These are phyloP conservation scores for Coendou prehensilis DNA, from an alignment of 2,797 vertebrate species.

Conservation along the genomic window DNA sequence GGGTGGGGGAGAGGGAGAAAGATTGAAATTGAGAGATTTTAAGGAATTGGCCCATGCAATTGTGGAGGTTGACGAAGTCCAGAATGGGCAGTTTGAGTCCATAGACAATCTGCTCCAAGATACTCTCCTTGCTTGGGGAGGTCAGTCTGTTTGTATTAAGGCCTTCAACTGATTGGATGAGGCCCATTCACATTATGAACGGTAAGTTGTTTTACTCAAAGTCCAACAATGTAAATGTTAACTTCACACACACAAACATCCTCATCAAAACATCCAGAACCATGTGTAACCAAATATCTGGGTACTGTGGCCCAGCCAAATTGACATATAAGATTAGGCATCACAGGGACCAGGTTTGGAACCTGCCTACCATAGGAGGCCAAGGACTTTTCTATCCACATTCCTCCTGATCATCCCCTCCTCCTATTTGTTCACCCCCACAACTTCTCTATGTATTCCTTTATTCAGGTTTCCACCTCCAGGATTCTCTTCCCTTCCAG, in stretches of 20 bases:
- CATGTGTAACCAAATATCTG: slow-evolving; percentile 5
- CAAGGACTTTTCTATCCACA: not conserved
- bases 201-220: not conserved
- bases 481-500: not conserved
- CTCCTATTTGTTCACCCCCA: not conserved
- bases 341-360: not conserved
- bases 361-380: not conserved
- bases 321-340: not conserved
- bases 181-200: not conserved
- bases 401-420: not conserved
- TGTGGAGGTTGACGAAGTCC: not conserved
- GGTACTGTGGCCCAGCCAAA: not conserved
- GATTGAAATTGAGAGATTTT: not conserved
- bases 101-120: not conserved
- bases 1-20: accelerated
- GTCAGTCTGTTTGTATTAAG: not conserved
- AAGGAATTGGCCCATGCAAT: not conserved
- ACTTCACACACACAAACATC: not conserved
- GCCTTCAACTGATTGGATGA: not conserved
- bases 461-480: not conserved
- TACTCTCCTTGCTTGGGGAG: not conserved
- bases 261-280: not conserved
- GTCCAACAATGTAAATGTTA: not conserved
- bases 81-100: not conserved
- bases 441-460: not conserved